Evolutionary conservation across 2,113 vertebrate genomes (phyloP).

Genomic region (Dendropsophus ebraccatus): DNA sequence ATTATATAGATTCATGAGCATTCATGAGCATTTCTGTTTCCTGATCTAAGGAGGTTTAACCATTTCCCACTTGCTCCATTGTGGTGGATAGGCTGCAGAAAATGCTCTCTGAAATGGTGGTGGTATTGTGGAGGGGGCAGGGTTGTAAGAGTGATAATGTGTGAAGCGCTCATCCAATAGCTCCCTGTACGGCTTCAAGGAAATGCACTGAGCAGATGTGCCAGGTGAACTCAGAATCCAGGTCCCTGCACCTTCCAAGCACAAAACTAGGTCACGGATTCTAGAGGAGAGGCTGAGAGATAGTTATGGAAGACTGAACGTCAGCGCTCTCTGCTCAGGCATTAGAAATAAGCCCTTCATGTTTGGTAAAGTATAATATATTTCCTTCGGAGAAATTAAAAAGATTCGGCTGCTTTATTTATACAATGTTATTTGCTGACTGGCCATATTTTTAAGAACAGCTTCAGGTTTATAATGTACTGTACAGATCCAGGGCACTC

Average conservation of each 20-base stretch:
- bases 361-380: constrained; percentile 29
- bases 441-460: neutral
- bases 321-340: constrained; percentile 53
- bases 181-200: constrained; percentile 47
- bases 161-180: constrained; percentile 42
- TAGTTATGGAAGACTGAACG: constrained; percentile 55
- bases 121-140: constrained; percentile 18
- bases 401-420: constrained; percentile 32
- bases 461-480: neutral
- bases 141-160: constrained; percentile 45
- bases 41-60: constrained; percentile 20
- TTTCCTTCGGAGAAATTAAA: constrained; percentile 44
- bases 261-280: constrained; percentile 58
- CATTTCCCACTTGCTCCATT: neutral
- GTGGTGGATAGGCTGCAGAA: neutral
- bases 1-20: too few relatives aligned
- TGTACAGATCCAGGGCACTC: neutral
- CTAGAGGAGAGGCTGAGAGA: constrained; percentile 56
- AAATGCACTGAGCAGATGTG: constrained; percentile 55
- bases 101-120: constrained; percentile 17
- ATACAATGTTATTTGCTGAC: constrained; percentile 23
- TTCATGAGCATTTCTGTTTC: too few relatives aligned
- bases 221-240: constrained; percentile 57
- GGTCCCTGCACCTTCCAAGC: constrained; percentile 52
- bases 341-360: constrained; percentile 51